A percentile compares a stretch with the other conserved stretches of the same genome.
These are phyloP conservation scores for Lacerta agilis DNA, from an alignment of 2,797 vertebrate genomes.

Conservation along the genomic window DNA sequence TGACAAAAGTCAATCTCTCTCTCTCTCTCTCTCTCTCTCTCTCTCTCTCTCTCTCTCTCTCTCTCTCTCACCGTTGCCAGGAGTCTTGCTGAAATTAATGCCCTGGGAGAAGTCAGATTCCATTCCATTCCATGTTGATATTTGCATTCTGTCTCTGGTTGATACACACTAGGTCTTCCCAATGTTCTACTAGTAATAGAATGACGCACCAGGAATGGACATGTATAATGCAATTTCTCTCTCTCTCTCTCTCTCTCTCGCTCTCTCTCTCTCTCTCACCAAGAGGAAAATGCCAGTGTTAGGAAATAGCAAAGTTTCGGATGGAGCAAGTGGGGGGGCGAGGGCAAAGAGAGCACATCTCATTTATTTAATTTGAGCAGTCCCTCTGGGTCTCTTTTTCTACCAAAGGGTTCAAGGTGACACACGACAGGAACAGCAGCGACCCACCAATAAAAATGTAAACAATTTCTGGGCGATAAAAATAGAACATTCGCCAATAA, in stretches of 20 bases:
- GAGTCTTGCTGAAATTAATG: conserved; percentile 19
- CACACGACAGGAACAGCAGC: neutral
- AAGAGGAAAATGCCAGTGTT: neutral
- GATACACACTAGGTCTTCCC: neutral
- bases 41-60: neutral
- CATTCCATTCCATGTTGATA: neutral
- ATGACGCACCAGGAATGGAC: neutral
- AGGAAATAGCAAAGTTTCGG: neutral
- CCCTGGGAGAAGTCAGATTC: neutral
- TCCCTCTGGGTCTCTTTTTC: neutral
- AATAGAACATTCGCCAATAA: neutral
- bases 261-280: neutral
- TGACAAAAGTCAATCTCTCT: neutral
- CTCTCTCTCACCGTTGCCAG: conserved; percentile 6
- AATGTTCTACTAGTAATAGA: neutral
- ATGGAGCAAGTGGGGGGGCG: neutral
- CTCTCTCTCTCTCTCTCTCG: neutral
- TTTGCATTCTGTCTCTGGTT: neutral
- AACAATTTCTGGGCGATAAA: neutral
- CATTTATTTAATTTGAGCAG: conserved; percentile 1
- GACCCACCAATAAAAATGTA: neutral
- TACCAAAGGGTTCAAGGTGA: neutral
- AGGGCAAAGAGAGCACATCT: neutral
- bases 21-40: neutral
- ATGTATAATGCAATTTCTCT: neutral